phyloP scores from a whole-genome alignment of 2,888 invertebrate genomes.

The Aricia artaxerxes region DNA sequence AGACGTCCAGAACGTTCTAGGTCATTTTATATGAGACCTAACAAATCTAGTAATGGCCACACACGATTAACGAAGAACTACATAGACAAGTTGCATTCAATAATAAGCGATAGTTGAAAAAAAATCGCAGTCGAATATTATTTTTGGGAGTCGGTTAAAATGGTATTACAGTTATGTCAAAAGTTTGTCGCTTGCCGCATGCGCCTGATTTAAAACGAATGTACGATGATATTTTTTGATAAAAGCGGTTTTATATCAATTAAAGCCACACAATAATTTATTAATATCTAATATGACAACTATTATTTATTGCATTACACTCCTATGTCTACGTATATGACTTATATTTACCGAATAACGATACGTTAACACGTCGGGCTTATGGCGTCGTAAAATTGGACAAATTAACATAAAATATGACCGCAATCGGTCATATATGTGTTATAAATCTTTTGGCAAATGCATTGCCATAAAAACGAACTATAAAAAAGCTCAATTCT shows the following conservation, averaged over 20 bases:
- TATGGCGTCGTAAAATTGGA: conserved; percentile 10
- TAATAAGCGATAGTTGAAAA: neutral
- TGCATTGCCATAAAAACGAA: neutral
- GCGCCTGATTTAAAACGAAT: too few species aligned
- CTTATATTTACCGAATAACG: neutral
- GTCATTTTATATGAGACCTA: neutral
- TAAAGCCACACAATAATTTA: neutral
- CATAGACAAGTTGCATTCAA: neutral
- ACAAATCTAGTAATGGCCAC: neutral
- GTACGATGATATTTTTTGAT: too few species aligned
- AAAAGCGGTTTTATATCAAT: neutral
- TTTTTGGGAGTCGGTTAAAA: too few species aligned
- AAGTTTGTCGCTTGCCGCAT: too few species aligned
- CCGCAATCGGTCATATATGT: conserved; percentile 15
- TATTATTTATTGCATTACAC: neutral
- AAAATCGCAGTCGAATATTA: neutral
- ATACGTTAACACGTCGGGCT: conserved; percentile 20
- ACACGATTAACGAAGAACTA: neutral
- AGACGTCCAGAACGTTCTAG: neutral
- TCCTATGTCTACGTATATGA: neutral
- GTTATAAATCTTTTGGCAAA: conserved; percentile 9
- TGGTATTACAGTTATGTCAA: too few species aligned
- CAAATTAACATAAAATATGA: conserved; percentile 27
- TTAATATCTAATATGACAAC: neutral
- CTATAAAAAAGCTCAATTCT: neutral